These are phyloP conservation scores for Acleris cristana DNA, from an alignment of 2,888 invertebrate genomes.

Conservation along the genomic window DNA sequence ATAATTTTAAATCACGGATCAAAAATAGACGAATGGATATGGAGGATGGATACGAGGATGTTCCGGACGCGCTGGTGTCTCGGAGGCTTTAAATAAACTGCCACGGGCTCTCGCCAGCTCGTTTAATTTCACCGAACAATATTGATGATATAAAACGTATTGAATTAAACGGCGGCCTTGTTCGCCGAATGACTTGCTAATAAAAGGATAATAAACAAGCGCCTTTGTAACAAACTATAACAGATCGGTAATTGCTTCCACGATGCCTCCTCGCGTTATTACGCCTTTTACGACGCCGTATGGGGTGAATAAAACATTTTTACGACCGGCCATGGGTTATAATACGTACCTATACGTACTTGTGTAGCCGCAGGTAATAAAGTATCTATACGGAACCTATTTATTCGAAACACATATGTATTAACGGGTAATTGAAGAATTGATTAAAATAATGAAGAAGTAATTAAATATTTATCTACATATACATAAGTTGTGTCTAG, in stretches of 20 bases:
- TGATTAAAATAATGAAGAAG: background rate
- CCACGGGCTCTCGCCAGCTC: slow-evolving; percentile 40
- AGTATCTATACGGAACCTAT: slow-evolving; percentile 35
- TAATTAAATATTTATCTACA: no score
- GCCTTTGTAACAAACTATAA: slow-evolving; percentile 84
- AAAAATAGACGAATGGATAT: no score
- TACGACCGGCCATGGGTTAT: slow-evolving; percentile 82
- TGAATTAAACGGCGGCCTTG: slow-evolving; percentile 78
- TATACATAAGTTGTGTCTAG: no score
- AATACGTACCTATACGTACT: slow-evolving; percentile 63
- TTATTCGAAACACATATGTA: slow-evolving; percentile 17
- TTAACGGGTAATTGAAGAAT: background rate
- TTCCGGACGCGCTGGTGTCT: no score
- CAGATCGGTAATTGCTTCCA: slow-evolving; percentile 84
- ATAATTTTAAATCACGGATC: no score
- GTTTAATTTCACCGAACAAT: slow-evolving; percentile 26
- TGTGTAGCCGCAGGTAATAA: slow-evolving; percentile 53
- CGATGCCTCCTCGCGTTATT: slow-evolving; percentile 83
- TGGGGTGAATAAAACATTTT: slow-evolving; percentile 84
- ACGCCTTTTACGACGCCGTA: slow-evolving; percentile 84
- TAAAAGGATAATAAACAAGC: slow-evolving; percentile 83
- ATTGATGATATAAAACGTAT: slow-evolving; percentile 60
- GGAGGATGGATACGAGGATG: no score
- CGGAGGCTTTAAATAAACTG: no score
- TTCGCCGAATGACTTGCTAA: slow-evolving; percentile 81